Conservation (phyloP, 2,888 invertebrate genomes). For the Rhagophthalmus giganteus region DNA sequence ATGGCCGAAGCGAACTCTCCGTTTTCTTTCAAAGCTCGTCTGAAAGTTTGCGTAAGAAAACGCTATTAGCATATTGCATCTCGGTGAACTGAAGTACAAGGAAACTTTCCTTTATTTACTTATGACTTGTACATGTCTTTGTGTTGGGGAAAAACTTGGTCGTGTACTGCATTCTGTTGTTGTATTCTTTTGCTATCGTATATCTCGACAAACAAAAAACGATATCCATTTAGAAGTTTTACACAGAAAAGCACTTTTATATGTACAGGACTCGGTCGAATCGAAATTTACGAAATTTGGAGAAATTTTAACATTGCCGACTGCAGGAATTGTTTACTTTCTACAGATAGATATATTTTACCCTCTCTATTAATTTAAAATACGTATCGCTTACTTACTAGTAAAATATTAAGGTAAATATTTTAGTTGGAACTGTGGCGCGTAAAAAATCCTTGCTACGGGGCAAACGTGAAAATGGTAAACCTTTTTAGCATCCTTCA, state of each 20-base stretch:
- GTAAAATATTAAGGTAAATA: too few relatives aligned
- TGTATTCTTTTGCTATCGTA: too few relatives aligned
- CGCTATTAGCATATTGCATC: slow-evolving; percentile 30
- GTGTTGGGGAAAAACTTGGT: slow-evolving; percentile 23
- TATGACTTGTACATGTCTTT: slow-evolving; percentile 39
- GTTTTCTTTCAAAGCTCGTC: slow-evolving; percentile 22
- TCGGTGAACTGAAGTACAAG: slow-evolving; percentile 21
- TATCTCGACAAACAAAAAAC: neutral
- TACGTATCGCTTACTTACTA: too few relatives aligned
- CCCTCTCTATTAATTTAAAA: too few relatives aligned
- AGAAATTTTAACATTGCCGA: too few relatives aligned
- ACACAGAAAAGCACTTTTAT: slow-evolving; percentile 10
- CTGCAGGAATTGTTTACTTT: too few relatives aligned
- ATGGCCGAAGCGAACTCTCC: slow-evolving; percentile 17
- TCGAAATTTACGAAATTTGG: neutral
- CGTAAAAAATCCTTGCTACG: too few relatives aligned
- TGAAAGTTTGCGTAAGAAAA: slow-evolving; percentile 27
- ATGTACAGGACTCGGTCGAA: neutral
- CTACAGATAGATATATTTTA: too few relatives aligned
- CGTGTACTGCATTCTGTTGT: slow-evolving; percentile 5
- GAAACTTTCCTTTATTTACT: slow-evolving; percentile 33
- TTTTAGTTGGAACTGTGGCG: too few relatives aligned
- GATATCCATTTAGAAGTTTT: neutral
- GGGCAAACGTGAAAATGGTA: too few relatives aligned
- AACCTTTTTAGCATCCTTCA: too few relatives aligned